Base-by-base conservation (phyloP, 2,797 vertebrate species). In the Molossus alvarezi region DNA sequence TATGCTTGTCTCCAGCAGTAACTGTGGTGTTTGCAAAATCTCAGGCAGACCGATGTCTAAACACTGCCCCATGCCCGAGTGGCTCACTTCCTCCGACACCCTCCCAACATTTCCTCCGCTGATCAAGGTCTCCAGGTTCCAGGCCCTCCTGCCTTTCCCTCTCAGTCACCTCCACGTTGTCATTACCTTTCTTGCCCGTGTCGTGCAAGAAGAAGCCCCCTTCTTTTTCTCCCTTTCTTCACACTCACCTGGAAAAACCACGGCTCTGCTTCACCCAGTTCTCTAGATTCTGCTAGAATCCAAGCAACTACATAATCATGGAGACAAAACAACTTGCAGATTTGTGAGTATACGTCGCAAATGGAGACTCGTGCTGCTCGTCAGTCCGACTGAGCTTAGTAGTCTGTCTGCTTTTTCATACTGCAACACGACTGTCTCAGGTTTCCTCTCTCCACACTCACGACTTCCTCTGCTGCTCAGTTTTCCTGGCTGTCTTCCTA, bases 281-380 rank as follows among this genome's bases (percentile, higher is more conserved):
- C 55, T 75, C 37, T 84, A 75, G 83, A 55, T 33, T 77, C 17
- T 92, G 21, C 21, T 41, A 72, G 79, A 88, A 71, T 37, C 45
- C 48, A 64, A 79, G 23, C 13, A 29, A 48, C 6, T 48, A 83
- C 48, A 18, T 83, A 77, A 25, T 72, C 55, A 72, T 37, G 48
- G n/a, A 45, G 15, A 51, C 41, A 37, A 29, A 92, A 62, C 13
- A 48, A 48, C 17, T 83, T 67, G 11, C 33, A 92, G 85, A 79
- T 72, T 64, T 57, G 64, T 73, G 41, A 86, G 73, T 67, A 48
- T 58, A 88, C 37, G 79, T 64, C 15, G 84, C n/a, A 77, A 57
- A 51, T 18, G 21, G 9, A 27, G 5, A 55, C 33, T 69, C 41
- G 7, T 64, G n/a, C 23, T 64, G 2, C 55, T 20, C 9, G 0